Percentiles rank a stretch among this genome's conserved stretches.
Evolutionary conservation across 2,888 invertebrate genomes (phyloP).

Genomic region (Cheilosia scutellata): DNA sequence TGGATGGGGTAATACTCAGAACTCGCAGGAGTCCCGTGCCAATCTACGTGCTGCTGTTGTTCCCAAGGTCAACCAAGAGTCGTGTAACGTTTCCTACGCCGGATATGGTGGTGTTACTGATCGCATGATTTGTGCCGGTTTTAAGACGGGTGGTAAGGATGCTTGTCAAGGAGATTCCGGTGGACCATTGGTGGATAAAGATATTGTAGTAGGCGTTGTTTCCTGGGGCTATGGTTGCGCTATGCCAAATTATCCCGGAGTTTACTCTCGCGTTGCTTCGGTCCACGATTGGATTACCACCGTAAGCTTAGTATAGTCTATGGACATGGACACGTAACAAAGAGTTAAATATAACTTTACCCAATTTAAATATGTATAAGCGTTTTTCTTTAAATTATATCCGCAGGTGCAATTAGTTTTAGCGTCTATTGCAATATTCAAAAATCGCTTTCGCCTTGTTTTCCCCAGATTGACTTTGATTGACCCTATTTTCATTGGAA

Average conservation of each 20-base stretch:
- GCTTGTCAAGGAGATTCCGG: slow-evolving; percentile 82
- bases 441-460: slow-evolving; percentile 34
- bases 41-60: slow-evolving; percentile 79
- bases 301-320: neutral
- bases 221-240: slow-evolving; percentile 83
- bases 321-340: neutral
- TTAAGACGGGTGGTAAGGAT: slow-evolving; percentile 80
- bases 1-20: slow-evolving; percentile 82
- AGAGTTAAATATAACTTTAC: no score
- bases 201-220: slow-evolving; percentile 80
- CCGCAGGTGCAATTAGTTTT: slow-evolving; percentile 8
- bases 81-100: slow-evolving; percentile 78
- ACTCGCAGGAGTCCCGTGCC: slow-evolving; percentile 71
- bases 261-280: slow-evolving; percentile 80
- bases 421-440: slow-evolving; percentile 33
- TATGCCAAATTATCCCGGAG: slow-evolving; percentile 79
- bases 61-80: slow-evolving; percentile 79
- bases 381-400: slow-evolving; percentile 55
- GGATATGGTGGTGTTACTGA: slow-evolving; percentile 78
- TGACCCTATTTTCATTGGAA: slow-evolving; percentile 58
- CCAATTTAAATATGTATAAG: no score
- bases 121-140: slow-evolving; percentile 82
- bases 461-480: slow-evolving; percentile 41
- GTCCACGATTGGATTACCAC: slow-evolving; percentile 79
- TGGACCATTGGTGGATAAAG: slow-evolving; percentile 79